phyloP scores from a whole-genome alignment of 2,797 vertebrate species.

The Chelidonichthys spinosus region DNA sequence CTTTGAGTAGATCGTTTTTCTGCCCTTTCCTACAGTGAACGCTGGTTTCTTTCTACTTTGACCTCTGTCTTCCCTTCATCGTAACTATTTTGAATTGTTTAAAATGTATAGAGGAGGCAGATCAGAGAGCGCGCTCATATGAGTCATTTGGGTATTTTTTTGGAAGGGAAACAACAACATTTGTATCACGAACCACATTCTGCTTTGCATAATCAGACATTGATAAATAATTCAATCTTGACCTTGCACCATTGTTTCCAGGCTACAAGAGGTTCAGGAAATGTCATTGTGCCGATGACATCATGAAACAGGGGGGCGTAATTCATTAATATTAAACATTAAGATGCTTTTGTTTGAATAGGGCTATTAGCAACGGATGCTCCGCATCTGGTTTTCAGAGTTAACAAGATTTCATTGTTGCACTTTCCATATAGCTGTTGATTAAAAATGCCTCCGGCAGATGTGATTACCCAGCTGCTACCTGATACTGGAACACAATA shows the following conservation, averaged over 20 bases:
- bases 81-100: not conserved
- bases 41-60: not conserved
- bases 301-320: constrained; percentile 37
- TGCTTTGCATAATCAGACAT: constrained; percentile 6
- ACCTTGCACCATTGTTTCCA: constrained; percentile 13
- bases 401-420: constrained; percentile 69
- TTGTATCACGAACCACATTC: not conserved
- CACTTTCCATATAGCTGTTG: constrained; percentile 68
- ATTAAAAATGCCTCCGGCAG: constrained; percentile 79
- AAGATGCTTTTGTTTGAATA: constrained; percentile 47
- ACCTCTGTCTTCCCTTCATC: not conserved
- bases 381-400: constrained; percentile 65
- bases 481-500: constrained; percentile 65
- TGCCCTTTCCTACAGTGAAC: too few relatives aligned
- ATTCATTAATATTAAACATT: constrained; percentile 69
- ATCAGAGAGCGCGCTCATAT: not conserved
- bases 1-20: too few relatives aligned
- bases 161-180: not conserved
- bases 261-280: constrained; percentile 26
- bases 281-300: constrained; percentile 45
- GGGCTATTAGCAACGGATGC: constrained; percentile 51
- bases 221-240: constrained; percentile 27
- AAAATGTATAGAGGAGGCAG: too few relatives aligned
- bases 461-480: constrained; percentile 78
- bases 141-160: not conserved